These are phyloP conservation scores for Rhagophthalmus giganteus DNA, from an alignment of 2,888 invertebrate genomes.

Conservation along the genomic window DNA sequence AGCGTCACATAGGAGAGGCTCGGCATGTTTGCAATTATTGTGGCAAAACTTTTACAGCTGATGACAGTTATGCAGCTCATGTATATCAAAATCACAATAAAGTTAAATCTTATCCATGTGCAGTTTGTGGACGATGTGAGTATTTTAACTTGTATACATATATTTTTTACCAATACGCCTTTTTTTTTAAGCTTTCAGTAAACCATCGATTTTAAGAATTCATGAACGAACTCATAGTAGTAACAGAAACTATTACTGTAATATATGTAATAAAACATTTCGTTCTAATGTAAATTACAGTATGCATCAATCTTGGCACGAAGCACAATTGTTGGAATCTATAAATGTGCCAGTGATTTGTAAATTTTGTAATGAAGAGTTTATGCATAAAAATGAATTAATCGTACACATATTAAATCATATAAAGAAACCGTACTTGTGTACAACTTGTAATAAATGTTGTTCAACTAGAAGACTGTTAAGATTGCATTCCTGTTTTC, in stretches of 20 bases:
- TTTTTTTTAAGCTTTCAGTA: conserved; percentile 12
- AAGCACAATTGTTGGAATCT: background rate
- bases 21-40: conserved; percentile 10
- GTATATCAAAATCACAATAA: background rate
- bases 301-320: conserved; percentile 9
- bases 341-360: background rate
- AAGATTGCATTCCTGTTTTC: conserved; percentile 4
- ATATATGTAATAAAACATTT: conserved; percentile 3
- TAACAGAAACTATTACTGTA: background rate
- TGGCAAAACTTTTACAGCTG: conserved; percentile 6
- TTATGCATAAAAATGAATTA: conserved; percentile 2
- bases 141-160: background rate
- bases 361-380: conserved; percentile 7
- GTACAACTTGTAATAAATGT: conserved; percentile 7
- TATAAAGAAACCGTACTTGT: conserved; percentile 9
- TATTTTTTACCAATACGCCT: background rate
- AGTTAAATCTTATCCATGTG: conserved; percentile 2
- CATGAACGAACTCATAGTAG: conserved; percentile 3
- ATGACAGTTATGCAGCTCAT: background rate
- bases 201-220: background rate
- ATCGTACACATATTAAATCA: conserved; percentile 3
- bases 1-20: conserved; percentile 1
- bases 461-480: too few species aligned
- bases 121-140: conserved; percentile 5
- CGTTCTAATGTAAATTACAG: background rate